Base-by-base conservation (phyloP, 2,888 invertebrate genomes). In the Ochlodes sylvanus region DNA sequence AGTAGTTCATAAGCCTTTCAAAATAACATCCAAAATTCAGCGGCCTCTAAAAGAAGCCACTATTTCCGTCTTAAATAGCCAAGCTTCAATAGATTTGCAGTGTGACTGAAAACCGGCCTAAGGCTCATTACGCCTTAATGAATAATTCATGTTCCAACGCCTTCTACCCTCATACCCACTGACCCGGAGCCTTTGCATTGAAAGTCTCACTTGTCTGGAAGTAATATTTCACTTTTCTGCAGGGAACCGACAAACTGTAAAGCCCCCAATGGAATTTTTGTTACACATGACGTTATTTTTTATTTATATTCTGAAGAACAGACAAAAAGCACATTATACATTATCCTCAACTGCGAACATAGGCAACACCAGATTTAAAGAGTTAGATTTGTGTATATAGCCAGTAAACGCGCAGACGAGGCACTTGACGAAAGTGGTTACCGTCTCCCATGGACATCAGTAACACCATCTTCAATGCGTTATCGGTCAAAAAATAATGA, bases 51-150 rank as follows among this genome's bases (percentile, higher is more conserved):
- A 27, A 32, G 44, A 44, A 42, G 44, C 42, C 21, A 44, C 41
- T 44, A 44, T 60, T 58, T 32, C n/a, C 58, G 44, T 27, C 44
- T 60, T 60, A 27, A 60, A 60, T 44, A 60, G 60, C 44, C 41
- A 6, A 15, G 32, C 47, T 47, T 50, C 63, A 15, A 63, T 54
- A 63, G 63, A 54, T 63, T 63, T 54, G 27, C 63, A 42, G 54
- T 73, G 79, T 77, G 78, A 78, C 82, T 83, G 86, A 84, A 86
- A 80, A 79, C 83, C 83, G 75, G 88, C 89, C 85, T 77, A 80
- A 79, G 87, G 88, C 90, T 91, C 90, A 91, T 91, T 90, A 91
- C 86, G 83, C 76, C 78, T 81, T 82, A 78, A 80, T 91, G 86
- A 89, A 91, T 91, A 83, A 90, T 91, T 91, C 89, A 91, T 88